Evolutionary conservation across 2,888 invertebrate species (phyloP).

Genomic region (Mimas tiliae): DNA sequence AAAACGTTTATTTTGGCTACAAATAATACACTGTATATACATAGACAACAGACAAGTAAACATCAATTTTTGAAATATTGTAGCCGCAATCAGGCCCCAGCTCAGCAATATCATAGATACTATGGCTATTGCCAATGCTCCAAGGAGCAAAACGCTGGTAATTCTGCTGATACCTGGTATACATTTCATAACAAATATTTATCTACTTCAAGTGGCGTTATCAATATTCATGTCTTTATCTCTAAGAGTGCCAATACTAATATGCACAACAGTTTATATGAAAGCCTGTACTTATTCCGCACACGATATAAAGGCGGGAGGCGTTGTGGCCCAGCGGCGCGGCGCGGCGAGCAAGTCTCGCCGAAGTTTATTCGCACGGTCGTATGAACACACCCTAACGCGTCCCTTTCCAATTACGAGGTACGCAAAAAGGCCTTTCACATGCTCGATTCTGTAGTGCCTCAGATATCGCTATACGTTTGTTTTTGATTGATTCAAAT

Average conservation of each 20-base stretch:
- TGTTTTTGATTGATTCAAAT: constrained; percentile 15
- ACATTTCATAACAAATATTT: too few species aligned
- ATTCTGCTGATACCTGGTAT: too few species aligned
- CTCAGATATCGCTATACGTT: constrained; percentile 3
- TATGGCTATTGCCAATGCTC: too few species aligned
- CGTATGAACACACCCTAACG: constrained; percentile 27
- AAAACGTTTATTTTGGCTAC: too few species aligned
- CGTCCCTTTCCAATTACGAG: constrained; percentile 25
- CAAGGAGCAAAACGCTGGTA: too few species aligned
- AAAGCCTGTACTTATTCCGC: not conserved
- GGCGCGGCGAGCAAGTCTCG: constrained; percentile 9
- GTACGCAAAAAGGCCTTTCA: constrained; percentile 18
- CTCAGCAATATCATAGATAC: too few species aligned
- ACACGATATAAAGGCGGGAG: constrained; percentile 15
- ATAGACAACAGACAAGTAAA: too few species aligned
- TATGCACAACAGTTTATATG: not conserved
- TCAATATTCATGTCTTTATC: too few species aligned
- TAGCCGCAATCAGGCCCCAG: too few species aligned
- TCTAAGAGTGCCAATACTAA: not conserved
- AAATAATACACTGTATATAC: too few species aligned
- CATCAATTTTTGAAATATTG: too few species aligned
- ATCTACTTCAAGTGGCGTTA: too few species aligned
- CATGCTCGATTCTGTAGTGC: constrained; percentile 14
- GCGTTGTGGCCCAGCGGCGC: constrained; percentile 13
- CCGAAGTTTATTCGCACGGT: constrained; percentile 25